Conservation (phyloP, 1,140 invertebrate genomes). For the Hylaeus anthracinus region DNA sequence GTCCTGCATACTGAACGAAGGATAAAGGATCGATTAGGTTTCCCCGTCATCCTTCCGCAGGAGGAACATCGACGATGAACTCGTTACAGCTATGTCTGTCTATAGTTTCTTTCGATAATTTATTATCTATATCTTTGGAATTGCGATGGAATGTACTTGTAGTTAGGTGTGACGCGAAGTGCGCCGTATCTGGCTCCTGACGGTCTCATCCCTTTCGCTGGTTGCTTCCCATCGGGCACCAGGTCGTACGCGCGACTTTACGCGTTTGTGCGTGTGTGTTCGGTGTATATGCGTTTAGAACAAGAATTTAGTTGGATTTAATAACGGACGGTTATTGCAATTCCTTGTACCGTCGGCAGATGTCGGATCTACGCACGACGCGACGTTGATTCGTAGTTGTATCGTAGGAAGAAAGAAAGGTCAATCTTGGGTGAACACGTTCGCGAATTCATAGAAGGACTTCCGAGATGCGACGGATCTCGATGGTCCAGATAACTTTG, state of each 20-base stretch:
- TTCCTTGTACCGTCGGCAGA: conserved; percentile 18
- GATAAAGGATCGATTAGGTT: background rate
- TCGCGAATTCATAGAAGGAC: too few relatives aligned
- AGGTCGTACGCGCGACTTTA: background rate
- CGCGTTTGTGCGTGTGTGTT: background rate
- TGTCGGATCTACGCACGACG: too few relatives aligned
- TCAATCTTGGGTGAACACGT: too few relatives aligned
- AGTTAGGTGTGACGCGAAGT: background rate
- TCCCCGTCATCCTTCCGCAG: conserved; percentile 13
- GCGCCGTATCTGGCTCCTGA: too few relatives aligned
- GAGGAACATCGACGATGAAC: conserved; percentile 18
- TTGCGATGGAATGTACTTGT: background rate
- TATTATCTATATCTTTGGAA: conserved; percentile 6
- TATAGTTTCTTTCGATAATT: conserved; percentile 24
- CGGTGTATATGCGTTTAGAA: background rate
- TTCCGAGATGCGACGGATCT: too few relatives aligned
- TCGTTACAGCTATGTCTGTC: conserved; percentile 32
- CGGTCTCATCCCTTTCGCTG: background rate
- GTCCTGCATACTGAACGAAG: conserved; percentile 9
- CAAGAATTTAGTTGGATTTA: conserved; percentile 36
- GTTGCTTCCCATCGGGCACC: background rate
- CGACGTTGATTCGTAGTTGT: too few relatives aligned
- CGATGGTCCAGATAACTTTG: too few relatives aligned
- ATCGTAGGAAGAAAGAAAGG: too few relatives aligned
- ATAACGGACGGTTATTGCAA: conserved; percentile 39